Evolutionary conservation across 2,888 invertebrate genomes (phyloP).

Genomic region (Cosmopolites sordidus): DNA sequence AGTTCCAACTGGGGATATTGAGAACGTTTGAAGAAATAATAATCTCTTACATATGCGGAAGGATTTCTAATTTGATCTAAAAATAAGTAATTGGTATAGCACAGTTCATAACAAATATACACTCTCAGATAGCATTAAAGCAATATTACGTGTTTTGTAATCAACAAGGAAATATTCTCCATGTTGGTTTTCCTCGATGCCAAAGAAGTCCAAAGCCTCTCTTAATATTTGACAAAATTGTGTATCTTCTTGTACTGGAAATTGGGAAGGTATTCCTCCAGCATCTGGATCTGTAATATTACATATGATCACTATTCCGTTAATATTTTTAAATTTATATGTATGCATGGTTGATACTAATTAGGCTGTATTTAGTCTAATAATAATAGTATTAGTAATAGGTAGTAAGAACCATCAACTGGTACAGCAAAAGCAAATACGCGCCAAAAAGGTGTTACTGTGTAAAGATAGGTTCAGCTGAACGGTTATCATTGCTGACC

Average conservation of each 20-base stretch:
- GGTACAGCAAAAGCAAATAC: too few relatives aligned
- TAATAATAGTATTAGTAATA: too few relatives aligned
- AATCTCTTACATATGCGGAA: conserved; percentile 91
- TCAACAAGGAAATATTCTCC: conserved; percentile 94
- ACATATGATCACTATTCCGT: background rate
- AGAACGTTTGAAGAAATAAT: conserved; percentile 70
- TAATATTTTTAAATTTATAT: too few relatives aligned
- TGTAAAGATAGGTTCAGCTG: too few relatives aligned
- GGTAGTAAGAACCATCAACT: too few relatives aligned
- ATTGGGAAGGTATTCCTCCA: conserved; percentile 95
- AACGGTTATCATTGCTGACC: too few relatives aligned
- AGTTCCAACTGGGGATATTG: conserved; percentile 96
- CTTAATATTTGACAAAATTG: conserved; percentile 92
- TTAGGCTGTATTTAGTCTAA: too few relatives aligned
- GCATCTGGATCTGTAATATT: conserved; percentile 66
- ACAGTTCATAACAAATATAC: background rate
- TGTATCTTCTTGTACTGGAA: conserved; percentile 97
- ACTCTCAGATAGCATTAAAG: conserved; percentile 22
- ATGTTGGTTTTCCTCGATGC: conserved; percentile 86
- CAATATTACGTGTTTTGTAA: conserved; percentile 86
- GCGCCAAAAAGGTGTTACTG: too few relatives aligned
- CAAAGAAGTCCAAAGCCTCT: conserved; percentile 95
- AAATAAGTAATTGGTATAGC: conserved; percentile 13
- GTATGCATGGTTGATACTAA: too few relatives aligned
- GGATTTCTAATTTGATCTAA: conserved; percentile 95